Base-by-base conservation (phyloP, 1,140 invertebrate genomes). In the Bathynomus jamesi region DNA sequence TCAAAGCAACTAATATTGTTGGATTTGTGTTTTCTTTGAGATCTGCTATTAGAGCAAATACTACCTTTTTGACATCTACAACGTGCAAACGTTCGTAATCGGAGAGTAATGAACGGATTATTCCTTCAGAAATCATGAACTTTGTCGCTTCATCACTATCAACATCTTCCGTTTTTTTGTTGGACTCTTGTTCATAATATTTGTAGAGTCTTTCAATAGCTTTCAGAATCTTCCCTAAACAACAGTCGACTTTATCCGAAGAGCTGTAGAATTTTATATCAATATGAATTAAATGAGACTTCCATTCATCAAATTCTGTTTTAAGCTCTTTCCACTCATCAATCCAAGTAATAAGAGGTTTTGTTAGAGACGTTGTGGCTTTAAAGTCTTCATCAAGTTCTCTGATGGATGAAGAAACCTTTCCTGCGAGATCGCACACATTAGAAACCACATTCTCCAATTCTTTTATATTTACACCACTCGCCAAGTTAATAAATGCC, bases 81-180 rank as follows among this genome's bases (percentile, higher is more conserved):
- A 70, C 10, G n/a, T 53, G 62, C 7, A 70, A 31, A n/a, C 27
- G 25, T 29, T 70, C 61, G 17, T 60, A 64, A 24, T 70, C 69
- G 2, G 11, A 29, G 28, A 65, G 25, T 11, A 70, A 62, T 11
- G 61, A 64, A n/a, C 29, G 0, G 25, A 70, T 40, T 24, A 65
- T 63, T 21, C 28, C 21, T 13, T 32, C 28, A 11, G 69, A 64
- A 13, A 70, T 63, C 17, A 70, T n/a, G 27, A 31, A 61, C 28
- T 65, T 29, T 28, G 2, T n/a, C 25, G 24, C 27, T 1, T 25
- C 67, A 2, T 61, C 67, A 21, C 31, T 61, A 27, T 3, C 27
- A 13, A 46, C 7, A 61, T 53, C 40, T 11, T 11, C 2, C 21
- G 40, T 2, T 53, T 53, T 53, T 17, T 5, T 53, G 2, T 1